Evolutionary conservation across 2,888 invertebrate genomes (phyloP).

Genomic region (Platycheirus rosarum): DNA sequence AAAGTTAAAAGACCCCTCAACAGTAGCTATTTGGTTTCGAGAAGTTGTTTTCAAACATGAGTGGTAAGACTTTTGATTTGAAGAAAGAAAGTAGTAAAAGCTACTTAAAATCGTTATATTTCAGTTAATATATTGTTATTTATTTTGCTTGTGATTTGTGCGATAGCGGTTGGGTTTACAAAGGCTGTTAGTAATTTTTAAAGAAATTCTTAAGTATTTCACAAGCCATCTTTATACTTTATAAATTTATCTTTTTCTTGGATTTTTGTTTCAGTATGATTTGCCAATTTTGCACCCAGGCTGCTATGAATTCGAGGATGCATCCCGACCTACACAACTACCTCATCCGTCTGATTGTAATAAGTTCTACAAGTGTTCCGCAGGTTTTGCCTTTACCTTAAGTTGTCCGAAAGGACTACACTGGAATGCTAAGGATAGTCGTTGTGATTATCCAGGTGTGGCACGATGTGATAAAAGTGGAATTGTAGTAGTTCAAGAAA

Average conservation of each 20-base stretch:
- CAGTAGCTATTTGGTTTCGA: conserved; percentile 4
- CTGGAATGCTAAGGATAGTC: conserved; percentile 77
- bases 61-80: conserved; percentile 22
- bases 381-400: conserved; percentile 75
- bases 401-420: conserved; percentile 77
- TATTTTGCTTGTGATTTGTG: background rate
- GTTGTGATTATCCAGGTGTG: conserved; percentile 77
- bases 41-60: conserved; percentile 30
- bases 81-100: background rate
- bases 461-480: conserved; percentile 75
- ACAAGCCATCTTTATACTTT: background rate
- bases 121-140: background rate
- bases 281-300: conserved; percentile 31
- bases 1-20: background rate
- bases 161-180: conserved; percentile 13
- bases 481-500: too few species aligned
- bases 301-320: conserved; percentile 75
- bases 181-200: conserved; percentile 34
- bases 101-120: background rate
- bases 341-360: conserved; percentile 77
- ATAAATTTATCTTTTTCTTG: background rate
- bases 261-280: background rate
- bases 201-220: too few species aligned
- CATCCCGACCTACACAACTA: conserved; percentile 76
- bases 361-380: conserved; percentile 78